phyloP scores from a whole-genome alignment of 2,888 invertebrate species.

The Brachynemurus nebulosus region DNA sequence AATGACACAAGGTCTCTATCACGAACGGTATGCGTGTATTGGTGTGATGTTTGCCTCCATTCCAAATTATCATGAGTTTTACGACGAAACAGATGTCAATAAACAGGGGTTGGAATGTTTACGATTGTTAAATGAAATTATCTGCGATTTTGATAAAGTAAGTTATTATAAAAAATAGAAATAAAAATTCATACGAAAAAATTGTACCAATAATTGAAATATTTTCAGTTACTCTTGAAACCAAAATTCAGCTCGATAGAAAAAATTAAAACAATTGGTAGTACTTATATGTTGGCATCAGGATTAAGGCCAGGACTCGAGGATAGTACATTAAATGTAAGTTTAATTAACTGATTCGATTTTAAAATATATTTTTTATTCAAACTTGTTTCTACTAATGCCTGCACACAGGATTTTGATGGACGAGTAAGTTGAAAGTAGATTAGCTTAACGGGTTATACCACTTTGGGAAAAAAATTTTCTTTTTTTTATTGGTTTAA shows the following conservation, averaged over 20 bases:
- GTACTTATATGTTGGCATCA: constrained; percentile 96
- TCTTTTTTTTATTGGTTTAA: no score
- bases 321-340: constrained; percentile 29
- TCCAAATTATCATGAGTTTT: constrained; percentile 95
- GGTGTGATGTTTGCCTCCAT: constrained; percentile 98
- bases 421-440: no score
- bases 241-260: constrained; percentile 93
- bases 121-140: constrained; percentile 88
- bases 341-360: no score
- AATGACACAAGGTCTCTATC: constrained; percentile 75
- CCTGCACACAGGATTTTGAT: no score
- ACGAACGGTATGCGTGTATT: constrained; percentile 83
- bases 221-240: constrained; percentile 65
- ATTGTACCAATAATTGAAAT: no score
- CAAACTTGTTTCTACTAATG: no score
- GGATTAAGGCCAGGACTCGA: constrained; percentile 83
- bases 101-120: constrained; percentile 92
- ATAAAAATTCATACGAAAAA: no score
- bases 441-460: no score
- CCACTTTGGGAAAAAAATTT: no score
- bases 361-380: no score
- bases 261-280: constrained; percentile 97
- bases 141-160: constrained; percentile 96
- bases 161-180: no score
- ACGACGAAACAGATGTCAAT: constrained; percentile 92